Percentiles rank a stretch among this genome's conserved stretches.
These are phyloP conservation scores for Holcopasites calliopsidis DNA, from an alignment of 1,140 invertebrate genomes.

Conservation along the genomic window DNA sequence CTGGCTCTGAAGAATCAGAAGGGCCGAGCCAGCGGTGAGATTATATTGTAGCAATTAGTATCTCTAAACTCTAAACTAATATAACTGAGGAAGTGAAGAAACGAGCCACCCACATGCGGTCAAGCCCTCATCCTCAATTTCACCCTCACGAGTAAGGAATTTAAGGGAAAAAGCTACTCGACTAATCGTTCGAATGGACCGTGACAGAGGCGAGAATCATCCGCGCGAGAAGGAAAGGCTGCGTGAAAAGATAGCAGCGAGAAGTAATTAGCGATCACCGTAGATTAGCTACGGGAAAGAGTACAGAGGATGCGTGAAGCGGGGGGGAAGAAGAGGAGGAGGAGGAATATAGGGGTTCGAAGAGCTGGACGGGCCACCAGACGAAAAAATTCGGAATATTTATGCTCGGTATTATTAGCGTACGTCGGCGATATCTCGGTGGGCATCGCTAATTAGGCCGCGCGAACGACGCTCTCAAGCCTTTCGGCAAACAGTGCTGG, in stretches of 20 bases:
- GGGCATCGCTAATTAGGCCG: conserved; percentile 80
- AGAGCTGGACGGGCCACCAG: conserved; percentile 53
- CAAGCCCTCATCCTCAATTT: neutral
- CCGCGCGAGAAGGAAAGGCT: neutral
- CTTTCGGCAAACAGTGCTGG: conserved; percentile 79
- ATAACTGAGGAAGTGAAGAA: too few relatives aligned
- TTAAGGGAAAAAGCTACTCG: too few relatives aligned
- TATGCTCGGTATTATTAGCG: conserved; percentile 79
- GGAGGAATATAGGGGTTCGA: conserved; percentile 9
- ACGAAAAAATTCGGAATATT: conserved; percentile 78
- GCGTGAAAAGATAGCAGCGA: neutral
- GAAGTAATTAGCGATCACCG: conserved; percentile 18
- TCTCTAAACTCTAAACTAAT: neutral
- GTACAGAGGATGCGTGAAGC: neutral
- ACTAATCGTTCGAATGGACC: neutral
- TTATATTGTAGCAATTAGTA: conserved; percentile 7
- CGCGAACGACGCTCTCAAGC: conserved; percentile 63
- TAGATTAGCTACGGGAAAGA: neutral
- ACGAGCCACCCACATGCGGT: neutral
- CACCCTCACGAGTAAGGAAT: too few relatives aligned
- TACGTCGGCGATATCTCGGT: conserved; percentile 76
- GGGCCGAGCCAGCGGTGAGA: too few relatives aligned
- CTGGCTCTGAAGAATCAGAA: neutral
- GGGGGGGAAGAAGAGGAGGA: neutral
- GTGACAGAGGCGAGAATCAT: neutral